Conservation (phyloP, 2,113 vertebrate species). For the Calidris pygmaea region DNA sequence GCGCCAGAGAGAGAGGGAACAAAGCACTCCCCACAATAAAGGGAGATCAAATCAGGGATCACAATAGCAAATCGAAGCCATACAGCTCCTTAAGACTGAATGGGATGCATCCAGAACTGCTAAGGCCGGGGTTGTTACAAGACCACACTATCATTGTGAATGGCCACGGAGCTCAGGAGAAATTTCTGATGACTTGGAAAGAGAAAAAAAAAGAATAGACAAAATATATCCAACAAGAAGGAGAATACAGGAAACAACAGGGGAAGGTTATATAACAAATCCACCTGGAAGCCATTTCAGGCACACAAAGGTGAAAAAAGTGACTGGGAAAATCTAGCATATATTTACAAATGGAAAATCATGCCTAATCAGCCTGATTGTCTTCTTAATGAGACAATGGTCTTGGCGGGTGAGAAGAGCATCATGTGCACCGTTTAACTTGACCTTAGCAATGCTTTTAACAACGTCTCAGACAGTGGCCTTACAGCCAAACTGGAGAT, state of each 20-base stretch:
- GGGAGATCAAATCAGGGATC: background rate
- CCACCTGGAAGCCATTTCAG: background rate
- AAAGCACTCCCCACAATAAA: background rate
- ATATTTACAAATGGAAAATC: background rate
- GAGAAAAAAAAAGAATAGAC: background rate
- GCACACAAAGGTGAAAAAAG: background rate
- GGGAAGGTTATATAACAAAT: background rate
- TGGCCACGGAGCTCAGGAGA: background rate
- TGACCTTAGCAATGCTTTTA: background rate
- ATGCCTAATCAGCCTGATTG: rapidly evolving
- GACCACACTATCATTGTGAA: background rate
- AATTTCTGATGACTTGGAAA: background rate
- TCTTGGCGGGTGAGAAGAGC: background rate
- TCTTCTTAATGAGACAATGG: background rate
- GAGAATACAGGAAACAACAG: background rate
- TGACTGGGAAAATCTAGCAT: background rate
- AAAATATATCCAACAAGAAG: background rate
- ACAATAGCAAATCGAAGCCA: background rate
- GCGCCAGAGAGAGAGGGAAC: background rate
- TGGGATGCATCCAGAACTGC: background rate
- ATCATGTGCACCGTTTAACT: rapidly evolving
- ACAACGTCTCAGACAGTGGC: background rate
- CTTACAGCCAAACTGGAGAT: background rate
- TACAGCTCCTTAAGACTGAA: background rate
- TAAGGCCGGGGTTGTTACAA: background rate